Evolutionary conservation across 2,797 vertebrate genomes (phyloP), one percentile per base, ranked within the genome.

Genomic region (Denticeps clupeoides): DNA sequence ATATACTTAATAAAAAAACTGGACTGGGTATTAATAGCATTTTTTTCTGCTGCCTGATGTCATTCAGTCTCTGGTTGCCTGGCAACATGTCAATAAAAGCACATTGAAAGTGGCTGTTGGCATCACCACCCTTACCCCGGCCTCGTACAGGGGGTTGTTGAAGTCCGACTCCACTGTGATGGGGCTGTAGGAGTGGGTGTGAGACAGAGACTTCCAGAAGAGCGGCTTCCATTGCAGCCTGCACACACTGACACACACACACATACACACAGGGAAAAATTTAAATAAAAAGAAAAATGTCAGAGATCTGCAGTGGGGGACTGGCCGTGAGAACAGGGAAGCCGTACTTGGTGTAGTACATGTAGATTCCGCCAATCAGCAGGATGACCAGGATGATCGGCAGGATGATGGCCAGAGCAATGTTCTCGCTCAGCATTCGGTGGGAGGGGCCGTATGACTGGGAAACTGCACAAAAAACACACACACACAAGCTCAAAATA

Each of bases 71-170:
- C n/a, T n/a, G n/a, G n/a, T n/a, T n/a, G n/a, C n/a, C n/a, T n/a
- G n/a, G n/a, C n/a, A n/a, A n/a, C n/a, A n/a, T n/a, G n/a, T n/a
- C n/a, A n/a, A n/a, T n/a, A n/a, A n/a, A n/a, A n/a, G n/a, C n/a
- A n/a, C n/a, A n/a, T n/a, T n/a, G n/a, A n/a, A n/a, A n/a, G n/a
- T n/a, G n/a, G n/a, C n/a, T n/a, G n/a, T n/a, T n/a, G n/a, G n/a
- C n/a, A n/a, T n/a, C n/a, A n/a, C n/a, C n/a, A n/a, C 24, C 47
- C 87, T 87, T 64, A 94, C 90, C 83, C 89, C 91, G 18, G 89
- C 90, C 78, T 94, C 91, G 52, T 93, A 94, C n/a, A 94, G 83
- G 31, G 91, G 90, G 65, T 93, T 94, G 83, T 88, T 93, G 67
- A 91, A 94, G 68, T 93, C 90, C 0, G 89, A 89, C 70, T 93